A percentile compares a stretch with the other conserved stretches of the same genome.
These are phyloP conservation scores for Tautogolabrus adspersus DNA, from an alignment of 2,113 vertebrate genomes.

Conservation along the genomic window DNA sequence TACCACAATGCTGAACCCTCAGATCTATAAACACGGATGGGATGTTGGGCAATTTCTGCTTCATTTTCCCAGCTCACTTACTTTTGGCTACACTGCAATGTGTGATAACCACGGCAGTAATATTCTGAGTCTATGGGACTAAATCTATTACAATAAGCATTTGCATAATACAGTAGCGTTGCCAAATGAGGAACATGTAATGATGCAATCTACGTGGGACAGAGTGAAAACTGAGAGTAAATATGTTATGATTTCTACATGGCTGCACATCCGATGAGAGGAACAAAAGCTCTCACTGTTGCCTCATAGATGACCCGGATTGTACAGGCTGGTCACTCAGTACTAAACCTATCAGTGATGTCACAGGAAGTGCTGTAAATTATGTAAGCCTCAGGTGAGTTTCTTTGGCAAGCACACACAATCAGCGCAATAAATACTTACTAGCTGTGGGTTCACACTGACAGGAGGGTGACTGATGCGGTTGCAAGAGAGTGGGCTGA, in stretches of 20 bases:
- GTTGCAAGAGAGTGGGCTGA: constrained; percentile 64
- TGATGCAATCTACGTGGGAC: constrained; percentile 74
- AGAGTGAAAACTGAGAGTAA: constrained; percentile 70
- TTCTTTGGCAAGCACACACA: constrained; percentile 47
- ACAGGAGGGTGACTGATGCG: constrained; percentile 71
- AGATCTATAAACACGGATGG: constrained; percentile 65
- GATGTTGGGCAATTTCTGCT: constrained; percentile 73
- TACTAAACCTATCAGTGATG: constrained; percentile 43
- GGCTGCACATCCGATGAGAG: constrained; percentile 68
- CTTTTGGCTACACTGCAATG: constrained; percentile 76
- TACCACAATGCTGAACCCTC: constrained; percentile 57
- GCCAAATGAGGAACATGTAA: constrained; percentile 79
- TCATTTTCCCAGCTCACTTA: constrained; percentile 81
- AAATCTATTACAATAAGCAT: constrained; percentile 77
- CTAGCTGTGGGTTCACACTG: constrained; percentile 59
- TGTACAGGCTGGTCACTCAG: constrained; percentile 38
- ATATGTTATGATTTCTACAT: constrained; percentile 75
- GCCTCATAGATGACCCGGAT: constrained; percentile 59
- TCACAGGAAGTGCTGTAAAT: constrained; percentile 34
- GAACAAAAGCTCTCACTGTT: constrained; percentile 58
- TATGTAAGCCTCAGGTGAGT: constrained; percentile 52
- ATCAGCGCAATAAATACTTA: constrained; percentile 71
- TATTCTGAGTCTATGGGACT: constrained; percentile 74
- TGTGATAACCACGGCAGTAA: constrained; percentile 69
- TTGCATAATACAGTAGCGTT: constrained; percentile 75